A percentile compares a stretch with the other conserved stretches of the same genome.
Conservation (phyloP, 2,888 invertebrate genomes). For the Lasius platythorax region DNA sequence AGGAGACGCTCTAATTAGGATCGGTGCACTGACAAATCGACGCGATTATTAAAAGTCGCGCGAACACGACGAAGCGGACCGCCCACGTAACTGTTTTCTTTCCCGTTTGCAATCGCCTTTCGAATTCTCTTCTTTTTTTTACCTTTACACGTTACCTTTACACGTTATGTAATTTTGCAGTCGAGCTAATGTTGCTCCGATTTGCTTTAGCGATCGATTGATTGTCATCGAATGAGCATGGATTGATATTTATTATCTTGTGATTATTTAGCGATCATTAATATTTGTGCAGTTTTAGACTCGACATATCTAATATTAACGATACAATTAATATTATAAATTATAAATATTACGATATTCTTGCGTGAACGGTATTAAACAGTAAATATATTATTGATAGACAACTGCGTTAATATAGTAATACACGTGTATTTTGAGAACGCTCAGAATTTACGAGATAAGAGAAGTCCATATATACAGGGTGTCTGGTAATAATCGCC, state of each 20-base stretch:
- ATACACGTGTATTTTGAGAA: conserved; percentile 18
- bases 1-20: conserved; percentile 79
- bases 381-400: neutral
- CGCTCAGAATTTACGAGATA: conserved; percentile 26
- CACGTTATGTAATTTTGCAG: conserved; percentile 36
- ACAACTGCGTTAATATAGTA: conserved; percentile 6
- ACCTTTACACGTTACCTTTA: conserved; percentile 22
- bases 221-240: conserved; percentile 31
- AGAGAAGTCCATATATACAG: neutral
- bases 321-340: neutral
- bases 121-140: conserved; percentile 44
- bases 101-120: conserved; percentile 56
- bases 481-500: too few species aligned
- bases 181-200: conserved; percentile 32
- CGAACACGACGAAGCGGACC: conserved; percentile 77
- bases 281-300: neutral
- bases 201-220: conserved; percentile 11
- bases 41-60: conserved; percentile 81
- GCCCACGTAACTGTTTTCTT: conserved; percentile 75
- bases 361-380: neutral
- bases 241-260: conserved; percentile 22
- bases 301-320: neutral
- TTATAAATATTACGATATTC: neutral
- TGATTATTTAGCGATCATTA: conserved; percentile 25
- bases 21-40: conserved; percentile 80